phyloP scores from a whole-genome alignment of 2,888 invertebrate species.

The Itoplectis maculator region DNA sequence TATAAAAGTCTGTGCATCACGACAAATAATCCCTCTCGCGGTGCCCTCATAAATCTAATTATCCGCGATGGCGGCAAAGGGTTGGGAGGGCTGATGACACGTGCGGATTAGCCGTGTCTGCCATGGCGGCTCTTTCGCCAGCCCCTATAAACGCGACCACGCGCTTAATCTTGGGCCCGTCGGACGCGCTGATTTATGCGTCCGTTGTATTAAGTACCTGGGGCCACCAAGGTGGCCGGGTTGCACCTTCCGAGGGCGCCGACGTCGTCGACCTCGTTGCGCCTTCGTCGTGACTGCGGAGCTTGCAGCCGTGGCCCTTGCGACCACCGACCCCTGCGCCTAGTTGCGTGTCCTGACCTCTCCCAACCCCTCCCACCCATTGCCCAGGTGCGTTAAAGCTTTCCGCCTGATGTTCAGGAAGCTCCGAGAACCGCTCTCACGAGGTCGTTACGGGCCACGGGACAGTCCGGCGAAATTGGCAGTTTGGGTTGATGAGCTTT shows the following conservation, averaged over 20 bases:
- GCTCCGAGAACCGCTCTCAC: not conserved
- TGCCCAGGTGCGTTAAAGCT: constrained; percentile 22
- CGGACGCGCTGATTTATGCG: constrained; percentile 66
- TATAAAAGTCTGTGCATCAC: constrained; percentile 59
- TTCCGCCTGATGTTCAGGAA: constrained; percentile 13
- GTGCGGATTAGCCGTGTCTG: constrained; percentile 51
- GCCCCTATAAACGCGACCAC: constrained; percentile 54
- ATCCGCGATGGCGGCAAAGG: constrained; percentile 29
- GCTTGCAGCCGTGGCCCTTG: constrained; percentile 26
- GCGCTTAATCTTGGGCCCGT: constrained; percentile 67
- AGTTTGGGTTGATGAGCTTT: not conserved
- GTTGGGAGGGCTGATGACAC: constrained; percentile 46
- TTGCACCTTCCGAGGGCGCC: constrained; percentile 37
- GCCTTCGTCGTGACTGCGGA: constrained; percentile 36
- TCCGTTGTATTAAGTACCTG: constrained; percentile 66
- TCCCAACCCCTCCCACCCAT: no score
- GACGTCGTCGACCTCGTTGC: constrained; percentile 37
- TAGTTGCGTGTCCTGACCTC: not conserved
- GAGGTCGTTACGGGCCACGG: not conserved
- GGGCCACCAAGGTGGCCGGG: constrained; percentile 1
- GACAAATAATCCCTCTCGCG: constrained; percentile 56
- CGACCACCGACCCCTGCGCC: not conserved
- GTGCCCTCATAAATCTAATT: constrained; percentile 68
- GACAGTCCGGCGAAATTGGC: constrained; percentile 3
- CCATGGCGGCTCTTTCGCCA: constrained; percentile 28